A percentile compares a stretch with the other conserved stretches of the same genome.
Conservation (phyloP, 2,888 invertebrate genomes). For the Euzetes globulus region DNA sequence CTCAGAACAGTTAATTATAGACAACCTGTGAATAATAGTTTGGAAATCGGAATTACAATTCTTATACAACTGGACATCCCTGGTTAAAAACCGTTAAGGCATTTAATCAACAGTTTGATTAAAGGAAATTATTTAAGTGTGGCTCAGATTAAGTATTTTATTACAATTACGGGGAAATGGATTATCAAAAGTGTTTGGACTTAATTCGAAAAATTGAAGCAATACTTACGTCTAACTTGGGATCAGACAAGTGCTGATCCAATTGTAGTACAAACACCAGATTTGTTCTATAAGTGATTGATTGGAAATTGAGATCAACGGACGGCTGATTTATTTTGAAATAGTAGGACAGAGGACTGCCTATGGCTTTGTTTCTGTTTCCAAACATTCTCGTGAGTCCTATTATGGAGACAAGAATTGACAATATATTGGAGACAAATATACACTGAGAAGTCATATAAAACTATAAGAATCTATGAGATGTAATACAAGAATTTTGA, state of each 20-base stretch:
- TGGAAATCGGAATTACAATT: too few relatives aligned
- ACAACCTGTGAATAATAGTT: too few relatives aligned
- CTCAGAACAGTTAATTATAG: too few relatives aligned
- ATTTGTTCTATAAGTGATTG: conserved; percentile 34
- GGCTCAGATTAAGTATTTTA: too few relatives aligned
- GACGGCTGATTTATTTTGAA: conserved; percentile 35
- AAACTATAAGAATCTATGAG: neutral
- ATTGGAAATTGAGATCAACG: conserved; percentile 32
- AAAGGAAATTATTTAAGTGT: too few relatives aligned
- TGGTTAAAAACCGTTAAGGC: too few relatives aligned
- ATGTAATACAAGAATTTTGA: neutral
- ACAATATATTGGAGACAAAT: neutral
- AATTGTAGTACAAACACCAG: conserved; percentile 33
- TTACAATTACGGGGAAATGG: neutral
- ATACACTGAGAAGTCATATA: neutral
- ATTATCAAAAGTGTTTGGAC: neutral
- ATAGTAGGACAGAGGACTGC: conserved; percentile 31
- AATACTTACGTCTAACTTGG: conserved; percentile 5
- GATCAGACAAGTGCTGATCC: conserved; percentile 7
- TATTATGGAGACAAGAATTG: conserved; percentile 9
- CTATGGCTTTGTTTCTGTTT: conserved; percentile 25
- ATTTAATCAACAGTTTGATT: too few relatives aligned
- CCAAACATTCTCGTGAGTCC: conserved; percentile 36
- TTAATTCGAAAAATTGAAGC: neutral
- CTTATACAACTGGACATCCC: too few relatives aligned